These are phyloP conservation scores for Struthio camelus DNA, from an alignment of 2,113 vertebrate genomes.

Conservation along the genomic window DNA sequence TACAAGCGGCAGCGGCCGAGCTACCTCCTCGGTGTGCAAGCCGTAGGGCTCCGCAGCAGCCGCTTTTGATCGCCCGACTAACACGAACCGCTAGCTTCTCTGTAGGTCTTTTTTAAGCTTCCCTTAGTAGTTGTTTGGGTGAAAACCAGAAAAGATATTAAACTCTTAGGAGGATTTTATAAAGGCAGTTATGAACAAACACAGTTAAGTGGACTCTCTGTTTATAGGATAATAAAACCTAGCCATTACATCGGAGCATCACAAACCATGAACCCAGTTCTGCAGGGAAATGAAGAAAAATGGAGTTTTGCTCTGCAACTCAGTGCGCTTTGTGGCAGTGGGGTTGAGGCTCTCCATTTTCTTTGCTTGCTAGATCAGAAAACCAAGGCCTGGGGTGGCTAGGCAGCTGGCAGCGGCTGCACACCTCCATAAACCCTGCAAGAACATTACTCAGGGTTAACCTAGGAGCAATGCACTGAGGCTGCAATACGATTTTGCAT, in stretches of 20 bases:
- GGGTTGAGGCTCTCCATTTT: too few relatives aligned
- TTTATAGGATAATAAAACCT: not conserved
- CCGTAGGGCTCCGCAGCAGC: rapidly evolving
- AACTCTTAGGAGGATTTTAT: not conserved
- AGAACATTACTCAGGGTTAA: too few relatives aligned
- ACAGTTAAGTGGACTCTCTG: not conserved
- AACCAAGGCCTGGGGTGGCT: too few relatives aligned
- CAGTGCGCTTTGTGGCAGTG: not conserved
- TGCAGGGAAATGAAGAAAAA: not conserved
- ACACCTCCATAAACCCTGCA: too few relatives aligned
- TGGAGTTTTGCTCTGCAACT: not conserved
- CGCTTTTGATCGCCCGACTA: rapidly evolving
- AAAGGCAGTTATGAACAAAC: not conserved
- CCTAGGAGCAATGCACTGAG: not conserved
- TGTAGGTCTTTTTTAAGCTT: not conserved
- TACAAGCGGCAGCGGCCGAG: not conserved
- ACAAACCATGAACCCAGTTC: not conserved
- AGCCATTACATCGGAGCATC: not conserved
- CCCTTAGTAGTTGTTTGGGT: not conserved
- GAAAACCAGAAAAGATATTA: not conserved
- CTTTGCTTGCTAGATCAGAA: too few relatives aligned
- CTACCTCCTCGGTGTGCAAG: not conserved
- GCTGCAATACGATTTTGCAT: not conserved
- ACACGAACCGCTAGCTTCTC: not conserved
- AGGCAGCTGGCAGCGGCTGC: too few relatives aligned